Base-by-base conservation (phyloP, 2,888 invertebrate genomes). In the Philaethria dido region DNA sequence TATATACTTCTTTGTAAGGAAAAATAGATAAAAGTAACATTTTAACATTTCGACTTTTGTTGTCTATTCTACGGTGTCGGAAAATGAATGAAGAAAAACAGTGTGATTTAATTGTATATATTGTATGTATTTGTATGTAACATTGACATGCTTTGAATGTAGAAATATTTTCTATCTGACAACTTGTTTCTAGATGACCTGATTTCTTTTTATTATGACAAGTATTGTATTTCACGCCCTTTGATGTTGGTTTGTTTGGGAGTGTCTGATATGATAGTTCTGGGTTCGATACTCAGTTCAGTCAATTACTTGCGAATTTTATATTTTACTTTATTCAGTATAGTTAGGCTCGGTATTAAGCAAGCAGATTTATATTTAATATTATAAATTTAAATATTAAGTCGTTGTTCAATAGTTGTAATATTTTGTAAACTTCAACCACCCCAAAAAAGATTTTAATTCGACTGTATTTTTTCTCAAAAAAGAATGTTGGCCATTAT, bases 1-100 rank as follows among this genome's bases (percentile, higher is more conserved):
- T 76, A 77, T 75, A 74, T 75, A 78, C 74, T 75, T 78, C 74
- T 76, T 76, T 76, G 72, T 74, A 68, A 65, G 62, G 50, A 65
- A 72, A 73, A 75, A 75, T 71, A 75, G 73, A 77, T 76, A 75
- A 74, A 69, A 74, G 73, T 74, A 73, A 73, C 74, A 72, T 77
- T 75, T 77, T 75, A 75, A 73, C 73, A 73, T 77, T 75, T 74
- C 74, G 74, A 50, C 75, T 75, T 72, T 73, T 72, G 75, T 75
- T 74, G 70, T 77, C 72, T 73, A 72, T 75, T 77, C 72, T 70
- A 71, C 72, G 73, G 73, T 75, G 71, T 71, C 71, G 71, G 44
- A 13, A 60, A 47, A 55, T 48, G 63, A 45, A 66, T 6, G 22
- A 25, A 13, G 45, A 44, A 44, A 59, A 44, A 18, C 13, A 22